Base-by-base conservation (phyloP, 2,888 invertebrate species). In the Scaptomyza parva region DNA sequence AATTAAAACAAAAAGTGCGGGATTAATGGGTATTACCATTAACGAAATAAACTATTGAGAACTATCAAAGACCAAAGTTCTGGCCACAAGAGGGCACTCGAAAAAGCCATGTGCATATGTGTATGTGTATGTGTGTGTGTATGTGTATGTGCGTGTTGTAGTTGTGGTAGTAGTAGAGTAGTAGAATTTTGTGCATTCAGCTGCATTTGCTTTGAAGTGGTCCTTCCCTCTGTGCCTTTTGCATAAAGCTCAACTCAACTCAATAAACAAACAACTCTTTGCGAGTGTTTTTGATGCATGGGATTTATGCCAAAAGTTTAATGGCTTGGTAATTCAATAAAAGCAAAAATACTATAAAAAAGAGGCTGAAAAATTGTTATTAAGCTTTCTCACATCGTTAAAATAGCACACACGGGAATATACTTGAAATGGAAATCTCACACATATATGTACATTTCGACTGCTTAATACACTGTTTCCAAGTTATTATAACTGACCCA, bases 291-390 rank as follows among this genome's bases (percentile, higher is more conserved):
- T 71, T 64, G 48, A 64, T 85, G 67, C 64, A 40, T 72, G 63
- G 67, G 86, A 76, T 79, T 86, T 77, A 63, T 79, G 71, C 55
- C 64, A 57, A 71, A 82, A 76, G 77, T 70, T 77, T 78, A 80
- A 86, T 88, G 87, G 70, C 59, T 72, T 62, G 74, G 76, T 77
- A 86, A 75, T 70, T 59, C 74, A 63, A 59, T 63, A 66, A 71
- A 57, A 58, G 45, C 52, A 70, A 47, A 45, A 41, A 47, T 50
- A 53, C 43, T 60, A 33, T 30, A 44, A 22, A 35, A 12, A 41
- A 44, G 17, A 17, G 37, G 1, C 37, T 9, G 37, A 9, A 17
- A 37, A 37, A 37, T 37, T 14, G 14, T 35, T 35, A 8, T 17
- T 14, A 14, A 14, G 7, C 3, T 35, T 7, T 35, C 35, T 35